Base-by-base conservation (phyloP, 1,140 invertebrate genomes). In the Tribolium madens region DNA sequence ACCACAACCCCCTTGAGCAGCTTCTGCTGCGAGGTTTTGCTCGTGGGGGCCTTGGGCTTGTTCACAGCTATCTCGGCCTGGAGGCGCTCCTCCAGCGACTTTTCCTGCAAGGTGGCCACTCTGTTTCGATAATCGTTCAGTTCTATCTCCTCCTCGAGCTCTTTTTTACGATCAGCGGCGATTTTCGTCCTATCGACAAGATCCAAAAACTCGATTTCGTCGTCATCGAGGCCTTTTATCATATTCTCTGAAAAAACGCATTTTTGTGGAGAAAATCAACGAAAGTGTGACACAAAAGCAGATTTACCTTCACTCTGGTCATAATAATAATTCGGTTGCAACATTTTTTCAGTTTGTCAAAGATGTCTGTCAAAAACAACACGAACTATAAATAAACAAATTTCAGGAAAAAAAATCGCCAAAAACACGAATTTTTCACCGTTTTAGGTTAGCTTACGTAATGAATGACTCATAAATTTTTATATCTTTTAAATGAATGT, bases 131-230 rank as follows among this genome's bases (percentile, higher is more conserved):
- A 97, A 83, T 96, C 95, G 79, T 91, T 88, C 81, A 97, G 90
- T 85, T 96, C 94, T 78, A 90, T 88, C 81, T 92, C 90, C 84
- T 97, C 96, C 83, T 97, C 94, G 33, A 92, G 85, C 82, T 91
- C 89, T 75, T 95, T 94, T 84, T 92, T 92, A 73, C 92, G 89
- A 78, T 97, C 95, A 36, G 94, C 93, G 75, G 94, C 93, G 33
- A 95, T 89, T 88, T 96, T 96, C 13, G 92, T 93, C 77, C 92
- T 89, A 86, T 97, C 95, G 5, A 98, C 94, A 52, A 95, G 88
- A 82, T 98, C 95, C 5, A 98, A 87, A 86, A 98, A 98, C 79
- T 96, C 93, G 0, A 97, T 93, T 89, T 98, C 97, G 87, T 98
- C 97, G 84, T 97, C 95, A 86, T 98, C 96, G 1, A 98, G 87